These are phyloP conservation scores for Metopolophium dirhodum DNA, from an alignment of 1,140 invertebrate genomes.

Conservation along the genomic window DNA sequence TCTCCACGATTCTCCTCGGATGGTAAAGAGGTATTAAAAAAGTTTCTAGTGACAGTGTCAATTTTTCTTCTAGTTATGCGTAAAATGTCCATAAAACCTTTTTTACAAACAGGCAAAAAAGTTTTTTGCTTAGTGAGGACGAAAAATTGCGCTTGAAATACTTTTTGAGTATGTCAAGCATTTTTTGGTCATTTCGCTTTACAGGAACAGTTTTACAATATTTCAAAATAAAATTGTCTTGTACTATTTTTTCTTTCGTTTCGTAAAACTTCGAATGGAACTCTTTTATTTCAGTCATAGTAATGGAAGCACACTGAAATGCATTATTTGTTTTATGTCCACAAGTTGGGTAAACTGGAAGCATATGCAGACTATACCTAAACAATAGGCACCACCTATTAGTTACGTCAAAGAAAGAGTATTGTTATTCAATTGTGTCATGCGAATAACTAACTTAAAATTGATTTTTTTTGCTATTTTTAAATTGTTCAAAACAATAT, in stretches of 20 bases:
- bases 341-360: background rate
- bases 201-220: background rate
- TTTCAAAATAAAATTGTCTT: background rate
- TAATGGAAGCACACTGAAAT: background rate
- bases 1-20: background rate
- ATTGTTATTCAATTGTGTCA: too few relatives aligned
- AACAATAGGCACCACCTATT: background rate
- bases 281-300: conserved; percentile 2
- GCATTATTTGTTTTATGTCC: background rate
- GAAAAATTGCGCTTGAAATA: background rate
- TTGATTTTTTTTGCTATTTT: too few relatives aligned
- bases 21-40: background rate
- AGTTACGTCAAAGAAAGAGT: too few relatives aligned
- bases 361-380: background rate
- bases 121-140: background rate
- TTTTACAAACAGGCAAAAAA: background rate
- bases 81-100: background rate
- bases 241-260: background rate
- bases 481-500: too few relatives aligned
- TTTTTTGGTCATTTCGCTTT: background rate
- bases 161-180: background rate
- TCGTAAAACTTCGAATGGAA: background rate
- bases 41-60: conserved; percentile 5
- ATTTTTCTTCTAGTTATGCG: background rate
- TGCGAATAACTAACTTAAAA: too few relatives aligned